phyloP scores from a whole-genome alignment of 2,113 vertebrate genomes.

The Pogona vitticeps region DNA sequence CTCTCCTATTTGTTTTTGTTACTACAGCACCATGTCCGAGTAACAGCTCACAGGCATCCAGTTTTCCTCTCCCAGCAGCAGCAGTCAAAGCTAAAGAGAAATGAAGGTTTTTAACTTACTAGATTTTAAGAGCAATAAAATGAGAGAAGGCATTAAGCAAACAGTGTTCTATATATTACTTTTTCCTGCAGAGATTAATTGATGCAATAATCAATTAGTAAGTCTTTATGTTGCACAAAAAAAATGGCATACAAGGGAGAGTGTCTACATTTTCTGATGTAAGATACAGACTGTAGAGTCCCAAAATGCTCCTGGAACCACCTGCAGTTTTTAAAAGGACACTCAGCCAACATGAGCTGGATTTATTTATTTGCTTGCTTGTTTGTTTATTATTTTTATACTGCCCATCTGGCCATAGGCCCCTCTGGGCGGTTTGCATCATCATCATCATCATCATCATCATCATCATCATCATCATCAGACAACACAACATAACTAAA shows the following conservation, averaged over 20 bases:
- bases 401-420: too few species aligned
- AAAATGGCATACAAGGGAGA: neutral
- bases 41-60: conserved; percentile 87
- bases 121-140: neutral
- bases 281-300: neutral
- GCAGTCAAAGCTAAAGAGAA: conserved; percentile 87
- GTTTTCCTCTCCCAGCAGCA: conserved; percentile 90
- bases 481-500: too few species aligned
- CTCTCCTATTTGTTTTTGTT: conserved; percentile 86
- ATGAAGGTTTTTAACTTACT: neutral
- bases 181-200: neutral
- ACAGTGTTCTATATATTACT: neutral
- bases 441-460: too few species aligned
- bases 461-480: too few species aligned
- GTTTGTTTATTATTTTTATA: too few species aligned
- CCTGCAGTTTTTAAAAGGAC: neutral
- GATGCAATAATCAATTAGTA: neutral
- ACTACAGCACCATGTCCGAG: conserved; percentile 83
- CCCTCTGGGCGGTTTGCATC: too few species aligned
- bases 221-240: neutral
- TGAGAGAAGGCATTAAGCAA: neutral
- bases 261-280: neutral
- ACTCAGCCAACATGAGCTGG: neutral
- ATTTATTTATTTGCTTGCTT: neutral
- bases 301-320: neutral